Conservation (phyloP, 2,797 vertebrate genomes). For the Sebastiscus albofasciatus region DNA sequence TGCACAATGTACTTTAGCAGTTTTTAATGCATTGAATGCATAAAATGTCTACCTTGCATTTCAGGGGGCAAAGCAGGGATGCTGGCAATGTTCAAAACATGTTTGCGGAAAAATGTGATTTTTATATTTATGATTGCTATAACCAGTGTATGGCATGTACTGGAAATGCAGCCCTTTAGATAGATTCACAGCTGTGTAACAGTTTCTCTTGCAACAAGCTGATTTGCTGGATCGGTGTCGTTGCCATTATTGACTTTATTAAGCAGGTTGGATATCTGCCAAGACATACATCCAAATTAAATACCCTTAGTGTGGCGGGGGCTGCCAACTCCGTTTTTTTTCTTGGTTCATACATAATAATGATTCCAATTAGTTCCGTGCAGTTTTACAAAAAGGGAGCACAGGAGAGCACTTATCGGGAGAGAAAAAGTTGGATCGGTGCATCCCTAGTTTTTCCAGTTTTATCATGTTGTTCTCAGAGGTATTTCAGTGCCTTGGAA, state of each 20-base stretch:
- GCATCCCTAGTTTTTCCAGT: background rate
- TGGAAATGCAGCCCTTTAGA: background rate
- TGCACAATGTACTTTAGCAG: background rate
- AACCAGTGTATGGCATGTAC: background rate
- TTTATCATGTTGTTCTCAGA: background rate
- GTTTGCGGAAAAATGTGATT: background rate
- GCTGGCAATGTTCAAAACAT: background rate
- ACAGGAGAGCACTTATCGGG: background rate
- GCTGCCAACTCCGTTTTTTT: background rate
- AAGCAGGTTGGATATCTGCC: background rate
- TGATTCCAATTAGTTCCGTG: background rate
- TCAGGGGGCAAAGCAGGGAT: background rate
- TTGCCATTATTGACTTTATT: background rate
- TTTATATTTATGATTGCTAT: background rate
- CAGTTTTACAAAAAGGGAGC: background rate
- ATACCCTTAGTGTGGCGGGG: background rate
- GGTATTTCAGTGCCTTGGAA: conserved; percentile 11
- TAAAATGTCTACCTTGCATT: background rate
- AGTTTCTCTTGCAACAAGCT: background rate
- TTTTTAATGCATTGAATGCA: background rate
- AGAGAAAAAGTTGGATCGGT: background rate
- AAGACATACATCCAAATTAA: background rate
- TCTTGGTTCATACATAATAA: background rate
- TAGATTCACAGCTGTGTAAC: background rate
- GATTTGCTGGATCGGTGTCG: background rate